A percentile compares a stretch with the other conserved stretches of the same genome.
These are phyloP conservation scores for Momotus momota DNA, from an alignment of 2,797 vertebrate species.

Conservation along the genomic window DNA sequence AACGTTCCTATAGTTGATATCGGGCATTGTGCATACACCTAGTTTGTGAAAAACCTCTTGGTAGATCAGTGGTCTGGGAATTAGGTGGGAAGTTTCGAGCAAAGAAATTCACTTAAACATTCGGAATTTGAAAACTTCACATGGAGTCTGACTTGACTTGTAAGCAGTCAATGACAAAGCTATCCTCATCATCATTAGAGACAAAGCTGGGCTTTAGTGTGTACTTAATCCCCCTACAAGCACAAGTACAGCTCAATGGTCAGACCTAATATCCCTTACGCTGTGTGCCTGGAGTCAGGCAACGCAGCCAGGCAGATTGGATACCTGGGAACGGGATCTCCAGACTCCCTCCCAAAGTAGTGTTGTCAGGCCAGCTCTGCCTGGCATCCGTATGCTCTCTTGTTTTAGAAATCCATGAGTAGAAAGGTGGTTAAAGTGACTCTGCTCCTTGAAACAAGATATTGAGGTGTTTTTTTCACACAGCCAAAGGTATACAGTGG, in stretches of 20 bases:
- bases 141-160: neutral
- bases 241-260: neutral
- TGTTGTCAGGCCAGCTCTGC: neutral
- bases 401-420: neutral
- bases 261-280: fast-evolving
- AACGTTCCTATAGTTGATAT: fast-evolving
- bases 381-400: neutral
- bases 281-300: fast-evolving
- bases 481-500: neutral
- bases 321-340: neutral
- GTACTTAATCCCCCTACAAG: neutral
- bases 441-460: neutral
- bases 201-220: neutral
- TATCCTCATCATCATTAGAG: neutral
- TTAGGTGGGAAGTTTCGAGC: neutral
- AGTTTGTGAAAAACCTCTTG: fast-evolving
- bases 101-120: neutral
- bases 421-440: neutral
- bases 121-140: neutral
- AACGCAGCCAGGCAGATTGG: neutral
- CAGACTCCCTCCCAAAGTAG: neutral
- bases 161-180: neutral
- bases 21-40: fast-evolving
- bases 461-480: neutral
- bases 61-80: neutral